These are phyloP conservation scores for Agelastica alni DNA, from an alignment of 2,888 invertebrate genomes.

Conservation along the genomic window DNA sequence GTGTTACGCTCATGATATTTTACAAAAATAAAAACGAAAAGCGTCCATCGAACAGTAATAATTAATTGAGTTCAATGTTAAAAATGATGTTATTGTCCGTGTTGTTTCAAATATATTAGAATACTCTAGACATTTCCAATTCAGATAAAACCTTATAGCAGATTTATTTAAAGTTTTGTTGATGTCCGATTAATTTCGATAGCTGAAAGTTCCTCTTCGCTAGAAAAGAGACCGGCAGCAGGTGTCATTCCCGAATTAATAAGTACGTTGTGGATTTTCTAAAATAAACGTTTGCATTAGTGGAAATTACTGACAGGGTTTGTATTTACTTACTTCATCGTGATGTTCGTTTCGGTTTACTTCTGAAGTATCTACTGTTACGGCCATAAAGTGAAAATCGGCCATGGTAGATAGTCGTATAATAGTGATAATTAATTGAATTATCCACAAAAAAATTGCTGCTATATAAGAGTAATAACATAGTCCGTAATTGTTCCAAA, in stretches of 20 bases:
- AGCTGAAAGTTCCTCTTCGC: neutral
- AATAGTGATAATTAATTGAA: slow-evolving; percentile 19
- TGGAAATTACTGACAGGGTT: neutral
- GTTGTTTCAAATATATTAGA: neutral
- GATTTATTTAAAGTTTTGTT: neutral
- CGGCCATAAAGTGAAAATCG: slow-evolving; percentile 19
- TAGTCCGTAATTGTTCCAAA: slow-evolving; percentile 17
- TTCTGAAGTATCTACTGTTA: slow-evolving; percentile 11
- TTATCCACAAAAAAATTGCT: slow-evolving; percentile 18
- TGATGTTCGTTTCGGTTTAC: neutral
- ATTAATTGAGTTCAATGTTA: no score
- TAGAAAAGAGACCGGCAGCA: neutral
- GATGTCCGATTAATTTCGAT: neutral
- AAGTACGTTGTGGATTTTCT: slow-evolving; percentile 13
- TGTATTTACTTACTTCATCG: neutral
- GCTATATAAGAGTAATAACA: slow-evolving; percentile 17
- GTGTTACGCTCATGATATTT: no score
- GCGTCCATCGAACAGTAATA: no score
- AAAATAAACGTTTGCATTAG: neutral
- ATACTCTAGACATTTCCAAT: neutral
- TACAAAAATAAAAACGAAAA: no score
- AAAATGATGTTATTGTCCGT: neutral
- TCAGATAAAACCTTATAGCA: neutral
- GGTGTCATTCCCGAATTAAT: slow-evolving; percentile 8
- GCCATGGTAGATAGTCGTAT: slow-evolving; percentile 17